Conservation (phyloP, 2,797 vertebrate genomes). For the Manis javanica region DNA sequence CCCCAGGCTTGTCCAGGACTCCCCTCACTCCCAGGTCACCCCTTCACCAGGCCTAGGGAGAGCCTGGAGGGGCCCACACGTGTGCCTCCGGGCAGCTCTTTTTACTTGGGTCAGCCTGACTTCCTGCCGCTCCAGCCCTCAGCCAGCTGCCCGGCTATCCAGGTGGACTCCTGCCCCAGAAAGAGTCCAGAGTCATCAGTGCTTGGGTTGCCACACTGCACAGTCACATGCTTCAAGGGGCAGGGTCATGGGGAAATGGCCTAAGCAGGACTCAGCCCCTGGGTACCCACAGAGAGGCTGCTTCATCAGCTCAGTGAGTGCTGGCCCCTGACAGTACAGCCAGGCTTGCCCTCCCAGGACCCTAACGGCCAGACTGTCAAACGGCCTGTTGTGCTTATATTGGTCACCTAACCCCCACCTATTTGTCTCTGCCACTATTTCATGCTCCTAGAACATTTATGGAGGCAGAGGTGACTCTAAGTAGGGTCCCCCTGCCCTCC, state of each 20-base stretch:
- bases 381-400: not conserved
- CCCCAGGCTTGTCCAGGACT: not conserved
- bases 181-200: not conserved
- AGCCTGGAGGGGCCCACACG: not conserved
- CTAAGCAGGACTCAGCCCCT: not conserved
- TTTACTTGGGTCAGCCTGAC: not conserved
- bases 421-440: not conserved
- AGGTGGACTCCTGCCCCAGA: not conserved
- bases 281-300: not conserved
- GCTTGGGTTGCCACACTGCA: not conserved
- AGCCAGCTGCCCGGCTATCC: not conserved
- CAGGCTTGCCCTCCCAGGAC: not conserved
- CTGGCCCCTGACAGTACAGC: not conserved
- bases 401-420: not conserved
- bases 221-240: not conserved
- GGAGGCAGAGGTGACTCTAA: not conserved
- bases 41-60: not conserved
- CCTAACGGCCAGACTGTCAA: not conserved
- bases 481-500: not conserved
- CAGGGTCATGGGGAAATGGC: not conserved
- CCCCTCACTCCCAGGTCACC: not conserved
- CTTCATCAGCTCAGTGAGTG: accelerated
- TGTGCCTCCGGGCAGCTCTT: not conserved
- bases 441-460: not conserved
- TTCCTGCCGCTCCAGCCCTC: not conserved